Evolutionary conservation across 2,888 invertebrate genomes (phyloP), one percentile per base, ranked within the genome.

Genomic region (Lasioglossum pauxillum): DNA sequence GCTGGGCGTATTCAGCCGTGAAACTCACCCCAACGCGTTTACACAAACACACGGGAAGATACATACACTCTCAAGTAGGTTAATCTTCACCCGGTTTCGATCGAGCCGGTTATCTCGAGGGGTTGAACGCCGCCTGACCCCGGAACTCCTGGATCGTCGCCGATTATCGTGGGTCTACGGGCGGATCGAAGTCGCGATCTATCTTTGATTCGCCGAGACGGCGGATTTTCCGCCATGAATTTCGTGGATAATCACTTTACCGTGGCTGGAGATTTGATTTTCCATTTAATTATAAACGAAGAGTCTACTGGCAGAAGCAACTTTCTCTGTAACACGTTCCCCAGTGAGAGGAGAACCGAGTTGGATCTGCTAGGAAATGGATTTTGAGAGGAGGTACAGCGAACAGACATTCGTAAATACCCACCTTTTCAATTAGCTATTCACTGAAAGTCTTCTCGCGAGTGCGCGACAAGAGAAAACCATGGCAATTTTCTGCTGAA

Each of bases 1-100:
- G 90, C 82, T 85, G 88, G 73, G 89, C 89, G 91, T 91, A 91
- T 91, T 91, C 92, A 91, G 88, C 92, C 90, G 91, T 91, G 92
- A 92, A 93, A 91, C 89, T 75, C 86, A 84, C 89, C 83, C 88
- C 82, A 31, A 78, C 78, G 71, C 75, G 74, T 87, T 88, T 88
- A 82, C 80, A 82, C 80, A 86, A 87, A 80, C 84, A 60, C 44
- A 73, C 31, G 72, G 60, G 78, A 72, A 80, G 84, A 73, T 57
- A 71, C 80, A 49, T 57, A 85, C 80, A 80, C 78, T 53, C 78
- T 44, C 86, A 78, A 80, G 87, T 83, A 80, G 83, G 87, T 86
- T 87, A 87, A 86, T 86, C 87, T 83, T 78, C 76, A 57, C 73
- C 76, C 69, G 74, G 86, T 71, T 83, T 83, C 87, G 87, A 87